Base-by-base conservation (phyloP, 2,888 invertebrate genomes). In the Neuroscelio doddi region DNA sequence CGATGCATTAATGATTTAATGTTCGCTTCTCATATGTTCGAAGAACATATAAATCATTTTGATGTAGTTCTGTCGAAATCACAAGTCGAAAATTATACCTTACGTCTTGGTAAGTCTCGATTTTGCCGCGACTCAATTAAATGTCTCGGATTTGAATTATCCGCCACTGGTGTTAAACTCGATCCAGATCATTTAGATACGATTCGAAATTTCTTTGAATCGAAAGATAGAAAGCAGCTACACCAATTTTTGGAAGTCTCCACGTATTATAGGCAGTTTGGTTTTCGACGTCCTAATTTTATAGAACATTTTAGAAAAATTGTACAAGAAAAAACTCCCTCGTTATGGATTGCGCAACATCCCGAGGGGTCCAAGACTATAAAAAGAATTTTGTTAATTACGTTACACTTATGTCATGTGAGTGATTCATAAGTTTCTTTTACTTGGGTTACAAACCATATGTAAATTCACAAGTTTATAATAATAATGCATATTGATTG, bases 1-100 rank as follows among this genome's bases (percentile, higher is more conserved):
- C 64, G 49, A 34, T 80, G 80, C 50, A 66, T 80, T 8, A 78
- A 80, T 62, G 79, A 81, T 59, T 29, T 79, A 0, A 30, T 79
- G 0, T 66, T 80, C 1, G 64, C 69, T 0, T 79, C 78, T 0
- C 9, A 12, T 1, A 51, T 45, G 16, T 71, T 76, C 26, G 59
- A 75, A 4, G 51, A 72, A n/a, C 77, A 77, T 50, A 9, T 72
- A 0, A 7, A 51, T 7, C 71, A 75, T 50, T 17, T 78, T 0
- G 38, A 70, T 14, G 64, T 30, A 52, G 70, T 59, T 69, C 72
- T 9, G 34, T 74, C 8, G 4, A 1, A 3, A 0, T 30, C 45
- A 15, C 45, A 45, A 26, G 17, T 36, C 10, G 12, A 53, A 5
- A 29, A 39, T 39, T 50, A 15, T 32, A 70, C 71, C 29, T 38